Conservation (phyloP, 2,113 vertebrate species). For the Taurulus bubalis region DNA sequence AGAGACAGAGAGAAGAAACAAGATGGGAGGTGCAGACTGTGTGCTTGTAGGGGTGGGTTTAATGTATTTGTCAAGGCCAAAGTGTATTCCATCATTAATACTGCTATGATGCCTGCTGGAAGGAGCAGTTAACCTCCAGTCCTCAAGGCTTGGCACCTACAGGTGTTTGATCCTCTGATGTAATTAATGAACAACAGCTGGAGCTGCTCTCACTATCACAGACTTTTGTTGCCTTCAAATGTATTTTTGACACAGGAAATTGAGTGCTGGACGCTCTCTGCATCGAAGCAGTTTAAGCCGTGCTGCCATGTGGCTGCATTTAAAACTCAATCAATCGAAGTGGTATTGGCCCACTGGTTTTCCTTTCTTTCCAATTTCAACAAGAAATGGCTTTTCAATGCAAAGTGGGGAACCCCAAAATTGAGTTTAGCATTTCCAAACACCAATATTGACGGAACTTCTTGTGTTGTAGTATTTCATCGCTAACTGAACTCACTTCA, state of each 20-base stretch:
- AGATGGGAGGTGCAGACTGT: constrained; percentile 3
- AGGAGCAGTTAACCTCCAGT: constrained; percentile 16
- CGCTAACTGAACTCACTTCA: neutral
- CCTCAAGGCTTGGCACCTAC: constrained; percentile 18
- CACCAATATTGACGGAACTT: neutral
- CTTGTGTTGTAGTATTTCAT: neutral
- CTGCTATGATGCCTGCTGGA: constrained; percentile 16
- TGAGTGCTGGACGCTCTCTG: neutral
- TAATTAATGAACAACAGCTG: constrained; percentile 35
- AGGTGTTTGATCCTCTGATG: constrained; percentile 32
- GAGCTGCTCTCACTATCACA: neutral
- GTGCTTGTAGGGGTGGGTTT: constrained; percentile 10
- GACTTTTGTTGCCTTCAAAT: constrained; percentile 1
- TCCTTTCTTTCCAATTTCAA: neutral
- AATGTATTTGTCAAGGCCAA: constrained; percentile 24
- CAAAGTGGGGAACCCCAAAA: neutral
- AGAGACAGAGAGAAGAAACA: constrained; percentile 50
- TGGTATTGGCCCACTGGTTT: too few relatives aligned
- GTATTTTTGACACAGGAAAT: constrained; percentile 2
- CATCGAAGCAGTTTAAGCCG: neutral
- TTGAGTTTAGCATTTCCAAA: neutral
- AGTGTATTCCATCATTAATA: constrained; percentile 38
- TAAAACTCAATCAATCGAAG: neutral
- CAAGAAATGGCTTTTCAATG: neutral
- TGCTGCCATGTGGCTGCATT: neutral